Conservation (phyloP, 2,113 vertebrate genomes). For the Capreolus pygargus region DNA sequence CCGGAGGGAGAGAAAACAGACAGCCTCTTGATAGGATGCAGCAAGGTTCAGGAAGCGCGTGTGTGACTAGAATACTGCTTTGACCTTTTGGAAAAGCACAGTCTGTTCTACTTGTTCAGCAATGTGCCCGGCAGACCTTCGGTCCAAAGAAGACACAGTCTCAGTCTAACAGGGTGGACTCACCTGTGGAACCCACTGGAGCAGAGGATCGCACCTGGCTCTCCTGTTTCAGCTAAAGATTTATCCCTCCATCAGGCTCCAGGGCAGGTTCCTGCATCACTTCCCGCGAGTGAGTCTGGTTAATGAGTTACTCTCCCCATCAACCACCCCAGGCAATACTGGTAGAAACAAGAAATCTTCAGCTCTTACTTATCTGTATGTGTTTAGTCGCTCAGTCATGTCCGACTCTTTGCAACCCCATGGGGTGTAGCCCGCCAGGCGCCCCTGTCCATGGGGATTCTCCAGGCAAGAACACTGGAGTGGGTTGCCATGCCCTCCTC, state of each 20-base stretch:
- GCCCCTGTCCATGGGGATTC: not conserved
- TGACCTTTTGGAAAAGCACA: not conserved
- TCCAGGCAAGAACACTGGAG: not conserved
- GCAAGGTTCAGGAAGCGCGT: not conserved
- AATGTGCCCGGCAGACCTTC: not conserved
- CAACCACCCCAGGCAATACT: not conserved
- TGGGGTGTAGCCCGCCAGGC: not conserved
- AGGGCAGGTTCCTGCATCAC: not conserved
- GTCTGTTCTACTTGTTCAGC: not conserved
- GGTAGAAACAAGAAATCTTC: not conserved
- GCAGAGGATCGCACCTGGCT: not conserved
- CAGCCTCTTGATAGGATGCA: not conserved
- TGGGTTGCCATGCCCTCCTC: not conserved
- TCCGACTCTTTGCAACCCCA: not conserved
- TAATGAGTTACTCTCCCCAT: not conserved
- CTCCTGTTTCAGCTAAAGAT: not conserved
- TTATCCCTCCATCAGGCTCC: not conserved
- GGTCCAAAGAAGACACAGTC: not conserved
- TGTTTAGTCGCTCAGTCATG: not conserved
- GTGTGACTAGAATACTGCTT: not conserved
- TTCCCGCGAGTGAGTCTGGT: not conserved
- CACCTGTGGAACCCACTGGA: rapidly evolving
- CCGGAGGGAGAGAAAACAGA: not conserved
- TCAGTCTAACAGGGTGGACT: not conserved
- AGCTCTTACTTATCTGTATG: not conserved